Evolutionary conservation across 1,140 invertebrate genomes (phyloP).

Genomic region (Octopus bimaculoides): DNA sequence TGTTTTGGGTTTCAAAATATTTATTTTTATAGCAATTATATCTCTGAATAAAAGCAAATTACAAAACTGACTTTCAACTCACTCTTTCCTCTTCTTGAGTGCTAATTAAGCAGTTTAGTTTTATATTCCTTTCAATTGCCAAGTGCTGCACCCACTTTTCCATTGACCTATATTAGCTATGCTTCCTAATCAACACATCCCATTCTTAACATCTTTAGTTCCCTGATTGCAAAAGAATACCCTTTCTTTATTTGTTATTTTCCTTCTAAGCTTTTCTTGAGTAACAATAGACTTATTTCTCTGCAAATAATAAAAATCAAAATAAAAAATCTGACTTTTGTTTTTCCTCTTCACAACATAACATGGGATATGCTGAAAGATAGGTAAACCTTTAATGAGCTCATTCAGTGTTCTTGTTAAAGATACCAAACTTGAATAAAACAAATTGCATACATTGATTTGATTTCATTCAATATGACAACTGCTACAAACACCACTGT

Average conservation of each 20-base stretch:
- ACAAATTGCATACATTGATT: not conserved
- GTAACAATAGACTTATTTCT: no score
- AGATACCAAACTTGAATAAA: not conserved
- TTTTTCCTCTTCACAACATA: not conserved
- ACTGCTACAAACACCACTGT: no score
- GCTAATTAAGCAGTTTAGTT: no score
- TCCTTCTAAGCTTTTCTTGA: no score
- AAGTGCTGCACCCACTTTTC: not conserved
- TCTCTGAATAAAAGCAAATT: slow-evolving; percentile 5
- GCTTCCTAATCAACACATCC: slow-evolving; percentile 10
- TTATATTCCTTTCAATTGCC: no score
- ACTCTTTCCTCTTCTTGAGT: not conserved
- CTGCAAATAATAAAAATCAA: no score
- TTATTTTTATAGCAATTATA: slow-evolving; percentile 3
- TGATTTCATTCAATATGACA: no score
- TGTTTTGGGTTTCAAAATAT: not conserved
- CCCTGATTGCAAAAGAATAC: slow-evolving; percentile 4
- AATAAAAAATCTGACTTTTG: not conserved
- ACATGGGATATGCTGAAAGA: not conserved
- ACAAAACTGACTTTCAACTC: not conserved
- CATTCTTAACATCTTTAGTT: slow-evolving; percentile 1
- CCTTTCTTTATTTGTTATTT: not conserved
- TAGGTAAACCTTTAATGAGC: slow-evolving; percentile 1
- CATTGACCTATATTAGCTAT: not conserved
- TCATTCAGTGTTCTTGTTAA: not conserved